These are phyloP conservation scores for Mus musculus DNA, from an alignment of 2,113 vertebrate species.

Conservation along the genomic window GRCm39 chr16:37200501-37201000, in stretches of 20 bases:
- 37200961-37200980: neutral
- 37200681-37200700: neutral
- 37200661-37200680: neutral
- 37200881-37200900: conserved; percentile 20
- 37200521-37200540: conserved; percentile 51
- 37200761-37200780: conserved; percentile 13
- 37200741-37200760: neutral
- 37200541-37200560: neutral
- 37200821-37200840: neutral
- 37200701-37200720: conserved; percentile 32
- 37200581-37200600: neutral
- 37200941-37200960: neutral
- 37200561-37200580: conserved; percentile 39
- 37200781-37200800: conserved; percentile 12
- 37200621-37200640: neutral
- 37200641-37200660: neutral
- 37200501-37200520: conserved; percentile 19
- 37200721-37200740: neutral
- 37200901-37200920: conserved; percentile 12
- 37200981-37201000: conserved; percentile 2
- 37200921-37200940: neutral
- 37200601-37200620: conserved; percentile 6
- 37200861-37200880: conserved; percentile 7
- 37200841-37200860: neutral
- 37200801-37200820: conserved; percentile 10